A percentile compares a stretch with the other conserved stretches of the same genome.
Evolutionary conservation across 1,140 invertebrate species (phyloP).

Genomic region (Ceratina australensis): DNA sequence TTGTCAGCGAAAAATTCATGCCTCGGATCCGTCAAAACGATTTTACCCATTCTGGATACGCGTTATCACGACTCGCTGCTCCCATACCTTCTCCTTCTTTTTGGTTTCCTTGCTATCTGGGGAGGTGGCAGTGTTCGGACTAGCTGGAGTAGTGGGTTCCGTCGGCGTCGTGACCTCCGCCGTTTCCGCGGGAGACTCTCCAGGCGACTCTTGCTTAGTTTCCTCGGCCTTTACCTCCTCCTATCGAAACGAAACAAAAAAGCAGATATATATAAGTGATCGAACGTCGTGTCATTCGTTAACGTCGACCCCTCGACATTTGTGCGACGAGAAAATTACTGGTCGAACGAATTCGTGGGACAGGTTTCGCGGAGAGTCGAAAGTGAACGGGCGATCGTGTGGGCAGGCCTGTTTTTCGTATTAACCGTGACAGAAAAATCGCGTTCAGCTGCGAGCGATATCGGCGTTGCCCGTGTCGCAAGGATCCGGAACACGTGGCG

Average conservation of each 20-base stretch:
- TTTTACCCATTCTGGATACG: too few species aligned
- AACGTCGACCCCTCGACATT: too few species aligned
- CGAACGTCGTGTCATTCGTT: too few species aligned
- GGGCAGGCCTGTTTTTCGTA: background rate
- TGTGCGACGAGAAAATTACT: background rate
- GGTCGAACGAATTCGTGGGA: background rate
- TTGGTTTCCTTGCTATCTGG: conserved; percentile 86
- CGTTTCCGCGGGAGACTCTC: conserved; percentile 77
- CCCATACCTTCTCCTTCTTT: conserved; percentile 90
- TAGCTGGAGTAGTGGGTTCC: conserved; percentile 68
- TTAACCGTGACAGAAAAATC: background rate
- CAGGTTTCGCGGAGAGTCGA: background rate
- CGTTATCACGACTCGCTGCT: too few species aligned
- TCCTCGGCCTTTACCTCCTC: conserved; percentile 77
- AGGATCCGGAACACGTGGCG: background rate
- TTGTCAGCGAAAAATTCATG: too few species aligned
- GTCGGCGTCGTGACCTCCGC: conserved; percentile 78
- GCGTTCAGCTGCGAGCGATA: background rate
- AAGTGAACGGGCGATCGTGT: conserved; percentile 11
- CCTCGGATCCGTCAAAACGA: too few species aligned
- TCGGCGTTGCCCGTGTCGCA: background rate
- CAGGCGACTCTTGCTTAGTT: conserved; percentile 71
- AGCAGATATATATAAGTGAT: background rate
- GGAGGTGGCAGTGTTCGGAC: conserved; percentile 81
- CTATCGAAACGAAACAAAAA: conserved; percentile 28